A percentile compares a stretch with the other conserved stretches of the same genome.
phyloP scores from a whole-genome alignment of 2,113 vertebrate genomes.

The Ceyx margarethae region DNA sequence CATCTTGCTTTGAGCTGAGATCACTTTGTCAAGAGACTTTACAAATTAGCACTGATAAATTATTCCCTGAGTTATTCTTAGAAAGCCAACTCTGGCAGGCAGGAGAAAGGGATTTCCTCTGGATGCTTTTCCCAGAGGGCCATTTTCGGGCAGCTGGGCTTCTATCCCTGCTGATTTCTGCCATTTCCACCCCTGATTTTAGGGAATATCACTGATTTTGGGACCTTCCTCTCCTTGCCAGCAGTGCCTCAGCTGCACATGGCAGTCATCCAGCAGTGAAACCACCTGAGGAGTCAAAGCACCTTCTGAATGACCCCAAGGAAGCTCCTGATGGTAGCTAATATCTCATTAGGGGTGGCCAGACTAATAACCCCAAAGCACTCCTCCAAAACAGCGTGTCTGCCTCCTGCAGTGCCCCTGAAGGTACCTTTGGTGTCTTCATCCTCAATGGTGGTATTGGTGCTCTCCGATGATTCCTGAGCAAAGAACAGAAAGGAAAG shows the following conservation, averaged over 20 bases:
- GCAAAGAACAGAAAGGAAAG: slow-evolving; percentile 68
- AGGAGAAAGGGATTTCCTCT: slow-evolving; percentile 12
- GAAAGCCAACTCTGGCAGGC: slow-evolving; percentile 5
- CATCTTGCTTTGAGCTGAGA: slow-evolving; percentile 16
- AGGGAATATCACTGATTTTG: background rate
- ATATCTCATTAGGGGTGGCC: background rate
- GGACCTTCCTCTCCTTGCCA: background rate
- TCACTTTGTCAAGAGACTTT: slow-evolving; percentile 51
- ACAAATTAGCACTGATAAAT: slow-evolving; percentile 64
- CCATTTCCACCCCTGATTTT: background rate
- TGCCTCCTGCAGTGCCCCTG: rapidly evolving
- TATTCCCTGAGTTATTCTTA: slow-evolving; percentile 54
- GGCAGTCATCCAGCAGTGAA: background rate
- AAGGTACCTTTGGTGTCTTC: slow-evolving; percentile 94
- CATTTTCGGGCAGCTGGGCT: rapidly evolving
- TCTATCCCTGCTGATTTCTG: background rate
- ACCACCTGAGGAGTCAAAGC: background rate
- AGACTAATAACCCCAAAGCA: background rate
- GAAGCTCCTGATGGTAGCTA: background rate
- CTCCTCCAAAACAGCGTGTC: background rate
- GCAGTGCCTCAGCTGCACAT: background rate
- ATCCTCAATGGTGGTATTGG: slow-evolving; percentile 97
- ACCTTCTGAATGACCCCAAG: background rate
- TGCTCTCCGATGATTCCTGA: slow-evolving; percentile 97
- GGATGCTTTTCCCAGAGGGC: slow-evolving; percentile 10